Percentiles rank a stretch among this genome's conserved stretches.
Evolutionary conservation across 2,113 vertebrate genomes (phyloP).

Genomic region (Odontesthes bonariensis): DNA sequence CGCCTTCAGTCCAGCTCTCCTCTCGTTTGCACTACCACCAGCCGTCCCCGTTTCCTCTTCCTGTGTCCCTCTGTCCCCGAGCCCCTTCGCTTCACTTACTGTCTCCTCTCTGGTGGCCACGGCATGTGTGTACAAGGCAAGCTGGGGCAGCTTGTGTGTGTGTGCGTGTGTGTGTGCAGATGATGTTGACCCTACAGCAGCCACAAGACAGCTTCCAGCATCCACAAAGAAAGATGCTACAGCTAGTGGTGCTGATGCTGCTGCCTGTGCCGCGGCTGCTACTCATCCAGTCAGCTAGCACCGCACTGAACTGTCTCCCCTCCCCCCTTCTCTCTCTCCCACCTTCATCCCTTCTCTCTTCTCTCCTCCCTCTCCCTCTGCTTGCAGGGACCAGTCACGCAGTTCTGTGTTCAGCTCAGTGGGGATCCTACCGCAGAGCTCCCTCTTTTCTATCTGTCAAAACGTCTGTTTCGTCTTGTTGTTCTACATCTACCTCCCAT

Average conservation of each 20-base stretch:
- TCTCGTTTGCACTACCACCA: conserved; percentile 48
- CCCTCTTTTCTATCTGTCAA: conserved; percentile 53
- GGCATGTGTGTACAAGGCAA: conserved; percentile 65
- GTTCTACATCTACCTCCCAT: conserved; percentile 24
- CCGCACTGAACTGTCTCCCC: conserved; percentile 73
- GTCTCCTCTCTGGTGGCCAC: conserved; percentile 62
- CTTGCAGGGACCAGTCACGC: conserved; percentile 80
- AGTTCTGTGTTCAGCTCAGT: conserved; percentile 70
- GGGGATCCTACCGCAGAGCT: conserved; percentile 77
- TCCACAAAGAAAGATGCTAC: conserved; percentile 76
- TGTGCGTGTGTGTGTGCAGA: conserved; percentile 10
- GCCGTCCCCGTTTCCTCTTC: conserved; percentile 62
- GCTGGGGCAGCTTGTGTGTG: conserved; percentile 34
- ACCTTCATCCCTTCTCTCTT: conserved; percentile 59
- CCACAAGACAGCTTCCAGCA: conserved; percentile 67
- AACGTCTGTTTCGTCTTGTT: conserved; percentile 39
- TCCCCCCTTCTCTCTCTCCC: conserved; percentile 56
- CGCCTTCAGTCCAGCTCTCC: conserved; percentile 65
- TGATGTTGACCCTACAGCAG: conserved; percentile 62
- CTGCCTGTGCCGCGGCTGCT: conserved; percentile 73
- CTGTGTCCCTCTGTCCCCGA: conserved; percentile 55
- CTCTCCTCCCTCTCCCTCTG: conserved; percentile 61
- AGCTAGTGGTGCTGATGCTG: conserved; percentile 76
- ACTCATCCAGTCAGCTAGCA: conserved; percentile 76
- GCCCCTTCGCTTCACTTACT: conserved; percentile 49